These are phyloP conservation scores for Plebejus anna DNA, from an alignment of 2,888 invertebrate genomes.

Conservation along the genomic window DNA sequence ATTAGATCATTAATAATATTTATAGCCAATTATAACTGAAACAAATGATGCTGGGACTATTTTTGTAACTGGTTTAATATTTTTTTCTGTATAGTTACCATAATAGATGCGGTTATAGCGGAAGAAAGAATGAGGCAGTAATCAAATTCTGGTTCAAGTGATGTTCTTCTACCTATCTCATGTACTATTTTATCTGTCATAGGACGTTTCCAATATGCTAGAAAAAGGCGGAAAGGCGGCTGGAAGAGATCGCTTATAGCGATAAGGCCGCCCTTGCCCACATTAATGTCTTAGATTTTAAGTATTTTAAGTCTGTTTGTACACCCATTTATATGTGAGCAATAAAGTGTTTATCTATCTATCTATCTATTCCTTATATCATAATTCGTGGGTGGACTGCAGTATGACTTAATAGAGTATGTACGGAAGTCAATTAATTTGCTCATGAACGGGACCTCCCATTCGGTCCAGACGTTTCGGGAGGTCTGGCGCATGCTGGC, in stretches of 20 bases:
- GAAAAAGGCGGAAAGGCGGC: too few relatives aligned
- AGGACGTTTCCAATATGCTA: too few relatives aligned
- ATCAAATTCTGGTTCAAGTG: not conserved
- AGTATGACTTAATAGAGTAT: not conserved
- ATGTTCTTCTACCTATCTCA: too few relatives aligned
- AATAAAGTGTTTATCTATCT: too few relatives aligned
- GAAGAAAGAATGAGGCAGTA: not conserved
- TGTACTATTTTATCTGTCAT: too few relatives aligned
- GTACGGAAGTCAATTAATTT: slow-evolving; percentile 8
- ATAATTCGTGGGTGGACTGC: not conserved
- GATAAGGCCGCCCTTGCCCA: too few relatives aligned
- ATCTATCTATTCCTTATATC: too few relatives aligned
- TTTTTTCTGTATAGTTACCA: not conserved
- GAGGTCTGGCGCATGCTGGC: not conserved
- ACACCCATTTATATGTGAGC: too few relatives aligned
- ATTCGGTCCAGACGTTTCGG: not conserved
- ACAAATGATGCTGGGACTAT: slow-evolving; percentile 21
- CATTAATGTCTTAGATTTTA: too few relatives aligned
- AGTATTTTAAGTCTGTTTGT: too few relatives aligned
- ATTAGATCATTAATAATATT: slow-evolving; percentile 26
- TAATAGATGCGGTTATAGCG: not conserved
- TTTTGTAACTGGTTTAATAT: not conserved
- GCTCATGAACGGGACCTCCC: not conserved
- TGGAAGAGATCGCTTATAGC: too few relatives aligned
- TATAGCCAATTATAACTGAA: slow-evolving; percentile 15